Conservation (phyloP, 30 jellyfish, hydroid and myxozoan species). For the Phacellophora camtschatica region DNA sequence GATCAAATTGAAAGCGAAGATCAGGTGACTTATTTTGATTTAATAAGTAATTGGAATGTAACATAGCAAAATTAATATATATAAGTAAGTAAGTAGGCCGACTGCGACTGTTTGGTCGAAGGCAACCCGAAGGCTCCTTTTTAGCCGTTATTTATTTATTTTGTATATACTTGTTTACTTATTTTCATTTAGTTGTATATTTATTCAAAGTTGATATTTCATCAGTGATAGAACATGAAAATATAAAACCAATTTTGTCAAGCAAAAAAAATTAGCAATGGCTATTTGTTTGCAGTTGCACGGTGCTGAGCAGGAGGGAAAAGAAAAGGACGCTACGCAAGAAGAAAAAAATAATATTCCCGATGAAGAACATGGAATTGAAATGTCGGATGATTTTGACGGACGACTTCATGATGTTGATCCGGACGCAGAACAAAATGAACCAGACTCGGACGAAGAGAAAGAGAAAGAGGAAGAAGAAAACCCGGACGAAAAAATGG, state of each 20-base stretch:
- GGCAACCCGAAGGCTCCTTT: too few relatives aligned
- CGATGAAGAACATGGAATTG: slow-evolving; percentile 95
- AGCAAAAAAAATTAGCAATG: too few relatives aligned
- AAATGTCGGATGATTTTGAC: slow-evolving; percentile 97
- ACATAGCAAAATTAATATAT: too few relatives aligned
- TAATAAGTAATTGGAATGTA: too few relatives aligned
- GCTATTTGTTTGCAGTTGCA: slow-evolving; percentile 52
- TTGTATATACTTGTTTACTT: background rate
- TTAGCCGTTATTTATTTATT: background rate
- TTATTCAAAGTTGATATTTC: background rate
- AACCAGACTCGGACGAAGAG: slow-evolving; percentile 29
- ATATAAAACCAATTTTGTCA: too few relatives aligned
- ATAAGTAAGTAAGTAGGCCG: too few relatives aligned
- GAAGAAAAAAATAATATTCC: slow-evolving; percentile 58
- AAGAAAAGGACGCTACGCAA: slow-evolving; percentile 57
- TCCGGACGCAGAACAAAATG: slow-evolving; percentile 62
- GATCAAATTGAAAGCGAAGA: slow-evolving; percentile 94
- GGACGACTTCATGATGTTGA: slow-evolving; percentile 90
- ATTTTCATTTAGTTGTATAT: background rate
- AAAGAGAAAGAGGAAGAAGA: slow-evolving; percentile 60
- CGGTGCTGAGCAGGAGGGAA: slow-evolving; percentile 84
- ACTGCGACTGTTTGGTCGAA: too few relatives aligned
- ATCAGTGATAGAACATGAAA: background rate
- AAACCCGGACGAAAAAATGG: slow-evolving; percentile 84
- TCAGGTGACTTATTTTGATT: too few relatives aligned